Evolutionary conservation across 2,888 invertebrate genomes (phyloP), one percentile per base, ranked within the genome.

Genomic region (Ypsolopha scabrella): DNA sequence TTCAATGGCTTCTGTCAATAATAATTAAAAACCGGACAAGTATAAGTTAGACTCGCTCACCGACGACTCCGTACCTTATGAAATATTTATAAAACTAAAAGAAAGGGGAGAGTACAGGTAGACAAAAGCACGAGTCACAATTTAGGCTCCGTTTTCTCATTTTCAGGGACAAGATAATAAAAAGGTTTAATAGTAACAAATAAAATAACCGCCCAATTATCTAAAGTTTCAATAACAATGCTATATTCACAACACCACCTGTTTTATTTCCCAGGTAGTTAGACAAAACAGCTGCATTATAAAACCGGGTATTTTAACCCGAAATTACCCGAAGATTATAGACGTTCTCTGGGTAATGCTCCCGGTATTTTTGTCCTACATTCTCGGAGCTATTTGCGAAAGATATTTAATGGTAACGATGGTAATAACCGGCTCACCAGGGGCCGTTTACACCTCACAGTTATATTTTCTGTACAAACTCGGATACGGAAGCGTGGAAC

Each of bases 361-460:
- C 69, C 61, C 58, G 58, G 68, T 72, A 74, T 77, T 77, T 75
- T 76, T 72, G 66, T 64, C 60, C 68, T 68, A 65, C 70, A 69
- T 72, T 73, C 66, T 61, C 69, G 67, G 62, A 63, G 69, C 72
- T 70, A 75, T 75, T 72, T 70, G 72, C 65, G 66, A 67, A 71
- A 70, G 76, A 74, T 76, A 71, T 77, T 79, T 79, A 72, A 75
- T 75, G 70, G 75, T 77, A 77, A 79, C 77, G 75, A 70, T 61
- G 65, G 73, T 70, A 75, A 77, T 79, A 79, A 79, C 67, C 65
- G 70, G 61, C 65, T 70, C 61, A 59, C 67, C 70, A 66, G 67
- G 60, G 66, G 70, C 70, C 75, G 74, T 77, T 79, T 75, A 73
- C 76, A 77, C 77, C 73, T 72, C 62, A 59, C 59, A 68, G 70